These are phyloP conservation scores for Ectemnius cavifrons DNA, from an alignment of 2,888 invertebrate genomes.

Conservation along the genomic window DNA sequence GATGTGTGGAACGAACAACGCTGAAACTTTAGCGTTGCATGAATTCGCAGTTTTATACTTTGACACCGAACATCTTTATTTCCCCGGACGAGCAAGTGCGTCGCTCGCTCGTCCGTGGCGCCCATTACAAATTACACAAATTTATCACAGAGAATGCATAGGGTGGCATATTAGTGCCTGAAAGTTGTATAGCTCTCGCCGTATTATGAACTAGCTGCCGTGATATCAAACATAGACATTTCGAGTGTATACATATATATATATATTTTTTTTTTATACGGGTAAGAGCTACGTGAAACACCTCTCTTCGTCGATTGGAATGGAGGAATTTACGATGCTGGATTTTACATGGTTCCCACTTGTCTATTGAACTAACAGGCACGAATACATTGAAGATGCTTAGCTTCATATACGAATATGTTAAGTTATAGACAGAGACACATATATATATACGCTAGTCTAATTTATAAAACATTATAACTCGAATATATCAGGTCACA, in stretches of 20 bases:
- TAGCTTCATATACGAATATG: slow-evolving; percentile 39
- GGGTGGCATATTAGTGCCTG: slow-evolving; percentile 66
- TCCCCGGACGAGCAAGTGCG: slow-evolving; percentile 67
- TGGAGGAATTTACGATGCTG: too few relatives aligned
- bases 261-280: slow-evolving; percentile 7
- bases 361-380: slow-evolving; percentile 62
- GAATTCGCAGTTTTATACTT: background rate
- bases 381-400: slow-evolving; percentile 63
- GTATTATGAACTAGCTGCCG: slow-evolving; percentile 40
- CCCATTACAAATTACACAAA: slow-evolving; percentile 69
- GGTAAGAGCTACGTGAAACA: background rate
- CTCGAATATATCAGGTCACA: slow-evolving; percentile 65
- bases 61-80: slow-evolving; percentile 62
- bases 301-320: too few relatives aligned
- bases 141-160: slow-evolving; percentile 75
- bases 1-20: too few relatives aligned
- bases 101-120: slow-evolving; percentile 36
- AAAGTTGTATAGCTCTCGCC: slow-evolving; percentile 60
- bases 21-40: too few relatives aligned
- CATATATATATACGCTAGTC: slow-evolving; percentile 59
- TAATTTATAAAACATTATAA: slow-evolving; percentile 60
- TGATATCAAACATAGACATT: too few relatives aligned
- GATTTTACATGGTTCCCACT: slow-evolving; percentile 5
- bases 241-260: slow-evolving; percentile 8
- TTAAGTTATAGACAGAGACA: slow-evolving; percentile 62